Base-by-base conservation (phyloP, 2,888 invertebrate genomes). In the Sceliomorpha sp. region DNA sequence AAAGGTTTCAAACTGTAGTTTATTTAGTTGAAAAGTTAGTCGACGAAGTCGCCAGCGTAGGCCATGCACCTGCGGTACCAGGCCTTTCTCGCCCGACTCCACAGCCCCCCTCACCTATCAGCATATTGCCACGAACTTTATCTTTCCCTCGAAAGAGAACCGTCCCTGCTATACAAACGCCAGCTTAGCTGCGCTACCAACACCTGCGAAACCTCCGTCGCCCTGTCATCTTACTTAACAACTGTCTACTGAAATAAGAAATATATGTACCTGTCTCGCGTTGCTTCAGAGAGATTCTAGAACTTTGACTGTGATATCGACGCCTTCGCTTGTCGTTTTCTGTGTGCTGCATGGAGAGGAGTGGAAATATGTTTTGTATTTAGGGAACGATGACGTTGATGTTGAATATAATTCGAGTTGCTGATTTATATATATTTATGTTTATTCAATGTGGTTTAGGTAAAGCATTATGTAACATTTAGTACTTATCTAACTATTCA, bases 11-110 rank as follows among this genome's bases (percentile, higher is more conserved):
- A 78, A 76, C 73, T 74, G 72, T 73, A 75, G 76, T 82, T 82
- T 82, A 81, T 84, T 81, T 79, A 77, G 72, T 76, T 73, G 75
- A 72, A 69, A 80, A 81, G 75, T 82, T 83, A 59, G 58, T 58
- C 48, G 58, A 48, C 60, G 48, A 45, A 45, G 68, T 67, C 68
- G 40, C 64, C 47, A 37, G 64, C 53, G 40, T 55, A 58, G 64
- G 55, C 56, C 40, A 40, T 62, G 66, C 75, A 72, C 70, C 72
- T 76, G 74, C 27, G 70, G 63, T 73, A 66, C n/a, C 70, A 39
- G 42, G 55, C 37, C 37, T 63, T 59, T 59, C 63, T 39, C 51
- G 14, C 32, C 13, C 10, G 15, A 7, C 13, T 24, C 37, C 51
- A 12, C 37, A 37, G 14, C 31, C 15, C 53, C 58, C 31, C 62